Percentiles rank a stretch among this genome's conserved stretches.
phyloP scores from a whole-genome alignment of 2,797 vertebrate genomes.

The Denticeps clupeoides region DNA sequence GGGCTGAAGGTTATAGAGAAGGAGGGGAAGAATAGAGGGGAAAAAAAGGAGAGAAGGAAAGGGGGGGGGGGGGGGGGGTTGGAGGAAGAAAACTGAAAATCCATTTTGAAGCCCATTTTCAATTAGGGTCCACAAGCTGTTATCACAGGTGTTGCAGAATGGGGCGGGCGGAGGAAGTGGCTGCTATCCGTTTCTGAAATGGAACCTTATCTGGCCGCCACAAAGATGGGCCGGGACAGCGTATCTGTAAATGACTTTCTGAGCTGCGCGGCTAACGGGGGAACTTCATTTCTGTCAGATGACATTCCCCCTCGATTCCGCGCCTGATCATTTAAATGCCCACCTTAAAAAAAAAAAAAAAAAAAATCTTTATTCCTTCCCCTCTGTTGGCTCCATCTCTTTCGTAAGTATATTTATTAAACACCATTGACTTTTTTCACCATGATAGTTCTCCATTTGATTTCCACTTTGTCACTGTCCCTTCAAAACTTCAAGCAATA shows the following conservation, averaged over 20 bases:
- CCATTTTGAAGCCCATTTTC: conserved; percentile 99
- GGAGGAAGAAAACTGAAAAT: conserved; percentile 93
- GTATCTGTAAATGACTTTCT: conserved; percentile 99
- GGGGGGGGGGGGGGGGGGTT: conserved; percentile 9
- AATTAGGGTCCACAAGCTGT: conserved; percentile 99
- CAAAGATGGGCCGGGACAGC: conserved; percentile 97
- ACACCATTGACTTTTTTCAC: conserved; percentile 7
- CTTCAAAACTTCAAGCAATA: background rate
- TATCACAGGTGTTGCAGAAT: conserved; percentile 99
- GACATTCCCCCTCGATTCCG: conserved; percentile 83
- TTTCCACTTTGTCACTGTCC: background rate
- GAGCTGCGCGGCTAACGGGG: conserved; percentile 90
- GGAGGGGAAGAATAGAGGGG: conserved; percentile 30
- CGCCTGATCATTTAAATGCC: conserved; percentile 94
- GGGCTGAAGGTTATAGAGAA: conserved; percentile 3
- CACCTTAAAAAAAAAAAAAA: conserved; percentile 61
- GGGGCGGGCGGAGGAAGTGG: conserved; percentile 96
- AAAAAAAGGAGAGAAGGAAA: conserved; percentile 6
- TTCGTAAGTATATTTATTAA: no score
- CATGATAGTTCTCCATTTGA: background rate
- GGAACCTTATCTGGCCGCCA: conserved; percentile 98
- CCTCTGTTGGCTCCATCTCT: conserved; percentile 17
- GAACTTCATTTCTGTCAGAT: conserved; percentile 99
- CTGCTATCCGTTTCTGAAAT: conserved; percentile 99
- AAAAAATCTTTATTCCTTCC: conserved; percentile 14